Conservation (phyloP, 2,797 vertebrate genomes). For the Paramormyrops hopkinsi region DNA sequence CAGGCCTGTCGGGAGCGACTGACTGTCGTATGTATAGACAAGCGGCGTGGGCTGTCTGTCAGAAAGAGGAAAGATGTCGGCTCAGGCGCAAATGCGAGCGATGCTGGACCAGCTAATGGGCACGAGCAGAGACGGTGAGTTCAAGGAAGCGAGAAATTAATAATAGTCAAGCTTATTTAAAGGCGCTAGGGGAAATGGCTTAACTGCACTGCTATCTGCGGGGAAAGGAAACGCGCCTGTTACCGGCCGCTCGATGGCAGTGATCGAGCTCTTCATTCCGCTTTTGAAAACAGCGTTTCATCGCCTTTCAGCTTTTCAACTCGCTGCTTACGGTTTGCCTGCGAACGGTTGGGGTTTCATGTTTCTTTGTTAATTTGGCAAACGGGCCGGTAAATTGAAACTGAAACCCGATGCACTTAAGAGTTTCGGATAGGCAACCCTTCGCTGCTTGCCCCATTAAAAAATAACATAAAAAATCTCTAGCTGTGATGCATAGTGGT, state of each 20-base stretch:
- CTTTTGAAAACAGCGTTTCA: neutral
- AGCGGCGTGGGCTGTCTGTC: slow-evolving; percentile 36
- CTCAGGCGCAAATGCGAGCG: slow-evolving; percentile 96
- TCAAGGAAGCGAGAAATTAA: neutral
- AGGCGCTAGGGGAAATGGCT: neutral
- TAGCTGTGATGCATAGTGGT: neutral
- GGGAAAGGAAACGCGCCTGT: neutral
- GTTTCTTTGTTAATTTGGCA: neutral
- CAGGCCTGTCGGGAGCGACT: slow-evolving; percentile 9
- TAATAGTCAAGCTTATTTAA: neutral
- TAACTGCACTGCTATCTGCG: neutral
- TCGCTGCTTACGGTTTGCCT: neutral
- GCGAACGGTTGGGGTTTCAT: neutral
- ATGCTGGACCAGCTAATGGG: slow-evolving; percentile 99
- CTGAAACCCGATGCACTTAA: neutral
- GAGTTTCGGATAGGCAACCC: neutral
- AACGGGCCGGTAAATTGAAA: slow-evolving; percentile 11
- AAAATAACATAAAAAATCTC: neutral
- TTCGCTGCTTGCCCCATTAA: neutral
- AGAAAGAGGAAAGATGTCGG: slow-evolving; percentile 74
- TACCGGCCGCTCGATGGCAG: neutral
- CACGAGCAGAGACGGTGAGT: slow-evolving; percentile 92
- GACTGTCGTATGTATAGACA: slow-evolving; percentile 8
- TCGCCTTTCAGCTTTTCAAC: neutral
- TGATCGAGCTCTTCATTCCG: neutral